These are phyloP conservation scores for Apotomis turbidana DNA, from an alignment of 2,888 invertebrate genomes.

Conservation along the genomic window DNA sequence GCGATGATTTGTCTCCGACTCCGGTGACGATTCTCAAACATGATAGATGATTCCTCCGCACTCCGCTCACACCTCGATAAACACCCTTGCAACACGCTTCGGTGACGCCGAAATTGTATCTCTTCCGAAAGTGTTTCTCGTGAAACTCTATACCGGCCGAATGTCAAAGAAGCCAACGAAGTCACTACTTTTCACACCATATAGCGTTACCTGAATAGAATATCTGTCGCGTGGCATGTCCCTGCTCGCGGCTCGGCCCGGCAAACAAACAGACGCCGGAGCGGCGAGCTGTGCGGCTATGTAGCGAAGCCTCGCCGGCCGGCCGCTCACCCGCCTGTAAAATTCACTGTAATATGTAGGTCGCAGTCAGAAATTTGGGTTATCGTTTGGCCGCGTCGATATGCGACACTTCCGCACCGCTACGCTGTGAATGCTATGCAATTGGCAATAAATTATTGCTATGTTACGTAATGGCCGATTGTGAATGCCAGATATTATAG, in stretches of 20 bases:
- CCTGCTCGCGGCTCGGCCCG: slow-evolving; percentile 45
- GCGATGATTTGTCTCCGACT: slow-evolving; percentile 45
- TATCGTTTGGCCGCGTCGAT: slow-evolving; percentile 79
- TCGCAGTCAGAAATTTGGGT: slow-evolving; percentile 80
- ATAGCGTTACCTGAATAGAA: slow-evolving; percentile 36
- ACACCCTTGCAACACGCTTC: slow-evolving; percentile 10
- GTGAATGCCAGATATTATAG: slow-evolving; percentile 59
- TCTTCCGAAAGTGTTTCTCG: slow-evolving; percentile 30
- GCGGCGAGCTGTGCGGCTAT: slow-evolving; percentile 55
- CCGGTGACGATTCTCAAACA: slow-evolving; percentile 24
- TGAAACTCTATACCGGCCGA: slow-evolving; percentile 43
- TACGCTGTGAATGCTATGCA: slow-evolving; percentile 71
- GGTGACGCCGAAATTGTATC: slow-evolving; percentile 35
- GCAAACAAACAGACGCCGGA: slow-evolving; percentile 54
- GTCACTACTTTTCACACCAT: slow-evolving; percentile 41
- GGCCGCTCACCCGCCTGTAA: slow-evolving; percentile 65
- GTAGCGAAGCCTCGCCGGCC: slow-evolving; percentile 59
- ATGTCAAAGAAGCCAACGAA: slow-evolving; percentile 45
- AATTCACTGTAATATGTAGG: slow-evolving; percentile 77
- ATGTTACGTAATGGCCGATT: slow-evolving; percentile 63
- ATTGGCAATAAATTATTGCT: slow-evolving; percentile 65
- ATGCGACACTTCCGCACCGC: slow-evolving; percentile 75
- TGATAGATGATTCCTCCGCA: slow-evolving; percentile 43
- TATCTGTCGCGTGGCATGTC: slow-evolving; percentile 44
- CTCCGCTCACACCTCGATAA: slow-evolving; percentile 25